Evolutionary conservation across 2,888 invertebrate genomes (phyloP), one percentile per base, ranked within the genome.

Genomic region (Dasypogon diadema): DNA sequence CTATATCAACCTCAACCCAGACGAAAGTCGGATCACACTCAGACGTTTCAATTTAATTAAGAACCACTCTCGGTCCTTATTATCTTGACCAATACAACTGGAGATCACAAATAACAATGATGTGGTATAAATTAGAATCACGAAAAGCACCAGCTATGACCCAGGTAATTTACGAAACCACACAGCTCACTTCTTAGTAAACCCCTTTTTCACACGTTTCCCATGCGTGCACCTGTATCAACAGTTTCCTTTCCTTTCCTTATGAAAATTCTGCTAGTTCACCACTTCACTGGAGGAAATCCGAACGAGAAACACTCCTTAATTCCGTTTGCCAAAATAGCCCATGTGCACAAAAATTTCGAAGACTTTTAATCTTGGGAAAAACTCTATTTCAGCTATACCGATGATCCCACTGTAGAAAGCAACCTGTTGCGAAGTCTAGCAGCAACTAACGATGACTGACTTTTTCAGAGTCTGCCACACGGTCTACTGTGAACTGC

Each of bases 391-490:
- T 30, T 1, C n/a, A n/a, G n/a, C n/a, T n/a, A 24, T n/a, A 6
- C 4, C 48, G 16, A 48, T 16, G 26, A 16, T 30, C 26, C 58
- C 58, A 22, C 10, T 18, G 18, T 21, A 42, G 12, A 37, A 21
- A 48, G 34, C 72, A 73, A 73, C 72, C 56, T 73, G 72, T 73
- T 73, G 72, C 72, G 26, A 22, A 56, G 72, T 37, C 37, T 42
- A 73, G 37, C 14, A 24, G 21, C 22, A 34, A 73, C 72, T 73
- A 22, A 56, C 37, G 24, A n/a, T 16, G 24, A 6, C 48, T 48
- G 24, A 24, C 24, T 10, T 22, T 22, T 48, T n/a, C 24, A 24
- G 10, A 24, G 21, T 12, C 48, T 16, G 46, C 56, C 18, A 18
- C 6, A 24, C 12, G 24, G 24, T 14, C 65, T 48, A 37, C 16